A percentile compares a stretch with the other conserved stretches of the same genome.
These are phyloP conservation scores for Astropecten irregularis DNA, from an alignment of 53 echinoderm and acorn worm genomes.

Conservation along the genomic window DNA sequence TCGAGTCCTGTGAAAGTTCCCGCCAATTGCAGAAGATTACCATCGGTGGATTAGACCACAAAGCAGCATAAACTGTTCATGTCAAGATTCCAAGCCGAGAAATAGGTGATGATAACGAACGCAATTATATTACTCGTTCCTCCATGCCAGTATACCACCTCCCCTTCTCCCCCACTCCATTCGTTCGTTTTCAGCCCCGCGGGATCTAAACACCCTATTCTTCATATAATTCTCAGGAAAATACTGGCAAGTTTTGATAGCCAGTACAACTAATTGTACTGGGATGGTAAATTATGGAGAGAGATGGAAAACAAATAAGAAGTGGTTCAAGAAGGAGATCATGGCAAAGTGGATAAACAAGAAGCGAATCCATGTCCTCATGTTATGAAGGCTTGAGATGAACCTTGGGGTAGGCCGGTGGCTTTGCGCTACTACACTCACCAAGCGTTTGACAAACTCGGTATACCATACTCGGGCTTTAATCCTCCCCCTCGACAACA, in stretches of 20 bases:
- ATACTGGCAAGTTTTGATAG: conserved; percentile 10
- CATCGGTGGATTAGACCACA: conserved; percentile 41
- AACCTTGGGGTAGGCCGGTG: conserved; percentile 5
- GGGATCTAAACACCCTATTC: neutral
- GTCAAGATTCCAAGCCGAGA: neutral
- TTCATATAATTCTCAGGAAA: conserved; percentile 42
- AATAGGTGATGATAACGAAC: neutral
- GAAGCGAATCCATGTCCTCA: conserved; percentile 31
- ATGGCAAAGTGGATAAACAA: conserved; percentile 51
- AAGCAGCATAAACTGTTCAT: conserved; percentile 25
- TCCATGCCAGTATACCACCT: neutral
- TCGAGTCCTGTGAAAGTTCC: neutral
- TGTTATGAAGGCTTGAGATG: conserved; percentile 45
- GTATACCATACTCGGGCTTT: neutral
- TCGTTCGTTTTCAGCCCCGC: neutral
- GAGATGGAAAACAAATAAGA: conserved; percentile 31
- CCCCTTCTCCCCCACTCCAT: too few relatives aligned
- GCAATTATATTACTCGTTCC: neutral
- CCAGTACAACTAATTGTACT: conserved; percentile 15
- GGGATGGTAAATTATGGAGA: conserved; percentile 18
- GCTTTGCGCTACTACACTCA: neutral
- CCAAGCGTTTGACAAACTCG: neutral
- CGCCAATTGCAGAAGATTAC: neutral
- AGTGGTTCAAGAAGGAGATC: conserved; percentile 3
- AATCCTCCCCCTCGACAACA: neutral